Base-by-base conservation (phyloP, 2,113 vertebrate genomes). In the Pelodiscus sinensis region DNA sequence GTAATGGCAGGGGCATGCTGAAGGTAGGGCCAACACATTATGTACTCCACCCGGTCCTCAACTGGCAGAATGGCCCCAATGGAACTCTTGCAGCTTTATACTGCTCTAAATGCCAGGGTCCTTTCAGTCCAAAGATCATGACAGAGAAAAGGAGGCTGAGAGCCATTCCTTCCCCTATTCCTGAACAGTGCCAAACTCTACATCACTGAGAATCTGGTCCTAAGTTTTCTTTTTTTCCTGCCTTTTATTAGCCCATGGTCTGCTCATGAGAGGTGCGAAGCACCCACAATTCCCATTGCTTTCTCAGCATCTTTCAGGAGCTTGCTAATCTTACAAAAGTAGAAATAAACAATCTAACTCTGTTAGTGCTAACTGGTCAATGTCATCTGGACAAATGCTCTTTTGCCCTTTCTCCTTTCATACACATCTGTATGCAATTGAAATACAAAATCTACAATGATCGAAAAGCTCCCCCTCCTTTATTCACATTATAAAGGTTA, bases 401-500 rank as follows among this genome's bases (percentile, higher is more conserved):
- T 19, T 86, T 92, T 56, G 18, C 82, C 15, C 4, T 84, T 89
- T 65, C 14, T 16, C 31, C 95, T 91, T 92, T 55, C 86, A 27
- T 82, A 54, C 2, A 54, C 84, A 86, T 94, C 44, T 82, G 4
- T 0, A 1, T 14, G 27, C 52, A 91, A 89, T 5, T 90, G 56
- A 91, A 88, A 88, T 86, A 86, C 84, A 78, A 83, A 5, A 21
- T 91, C 57, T 90, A 21, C 51, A 38, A 14, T 86, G 82, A 80
- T 88, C 25, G 90, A 81, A 94, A 71, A 82, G 80, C 50, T 79
- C 54, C 7, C 78, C 31, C 89, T 92, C 65, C 56, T 85, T 55
- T 92, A 68, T 90, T 81, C 51, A 29, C 71, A 10, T 60, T 80
- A 52, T 71, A 91, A 88, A 95, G 24, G 60, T 94, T 91, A 86